These are phyloP conservation scores for Antennarius striatus DNA, from an alignment of 2,113 vertebrate species.

Conservation along the genomic window DNA sequence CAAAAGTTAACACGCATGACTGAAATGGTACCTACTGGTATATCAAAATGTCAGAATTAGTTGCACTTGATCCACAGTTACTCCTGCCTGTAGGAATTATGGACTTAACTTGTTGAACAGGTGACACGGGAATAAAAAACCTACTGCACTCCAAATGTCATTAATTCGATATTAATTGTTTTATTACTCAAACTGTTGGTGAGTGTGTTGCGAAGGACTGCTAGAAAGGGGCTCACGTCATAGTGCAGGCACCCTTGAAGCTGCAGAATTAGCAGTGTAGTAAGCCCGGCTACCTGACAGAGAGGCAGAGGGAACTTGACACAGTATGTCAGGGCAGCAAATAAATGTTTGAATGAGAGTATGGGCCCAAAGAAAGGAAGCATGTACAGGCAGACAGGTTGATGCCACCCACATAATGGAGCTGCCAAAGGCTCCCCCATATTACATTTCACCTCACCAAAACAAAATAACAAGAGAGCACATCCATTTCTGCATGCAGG, in stretches of 20 bases:
- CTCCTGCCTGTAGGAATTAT: too few species aligned
- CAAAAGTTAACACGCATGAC: not conserved
- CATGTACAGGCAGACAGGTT: constrained; percentile 58
- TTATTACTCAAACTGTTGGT: too few species aligned
- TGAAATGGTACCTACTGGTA: too few species aligned
- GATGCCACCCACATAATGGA: constrained; percentile 75
- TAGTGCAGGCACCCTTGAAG: constrained; percentile 25
- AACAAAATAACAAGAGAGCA: constrained; percentile 53
- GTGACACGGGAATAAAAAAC: too few species aligned
- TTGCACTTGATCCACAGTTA: too few species aligned
- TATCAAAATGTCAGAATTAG: too few species aligned
- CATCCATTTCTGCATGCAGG: constrained; percentile 5
- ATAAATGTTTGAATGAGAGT: constrained; percentile 74
- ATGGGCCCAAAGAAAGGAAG: constrained; percentile 56
- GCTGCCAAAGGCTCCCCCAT: constrained; percentile 63
- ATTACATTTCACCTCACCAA: constrained; percentile 53
- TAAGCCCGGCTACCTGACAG: constrained; percentile 52
- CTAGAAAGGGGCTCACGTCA: constrained; percentile 4
- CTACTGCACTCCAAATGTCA: too few species aligned
- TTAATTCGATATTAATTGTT: not conserved
- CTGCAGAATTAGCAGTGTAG: constrained; percentile 41
- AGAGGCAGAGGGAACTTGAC: constrained; percentile 58
- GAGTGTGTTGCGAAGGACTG: not conserved
- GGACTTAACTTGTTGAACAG: too few species aligned
- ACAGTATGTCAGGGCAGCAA: constrained; percentile 62